Evolutionary conservation across 2,888 invertebrate species (phyloP), one percentile per base, ranked within the genome.

Genomic region (Diaperis boleti): DNA sequence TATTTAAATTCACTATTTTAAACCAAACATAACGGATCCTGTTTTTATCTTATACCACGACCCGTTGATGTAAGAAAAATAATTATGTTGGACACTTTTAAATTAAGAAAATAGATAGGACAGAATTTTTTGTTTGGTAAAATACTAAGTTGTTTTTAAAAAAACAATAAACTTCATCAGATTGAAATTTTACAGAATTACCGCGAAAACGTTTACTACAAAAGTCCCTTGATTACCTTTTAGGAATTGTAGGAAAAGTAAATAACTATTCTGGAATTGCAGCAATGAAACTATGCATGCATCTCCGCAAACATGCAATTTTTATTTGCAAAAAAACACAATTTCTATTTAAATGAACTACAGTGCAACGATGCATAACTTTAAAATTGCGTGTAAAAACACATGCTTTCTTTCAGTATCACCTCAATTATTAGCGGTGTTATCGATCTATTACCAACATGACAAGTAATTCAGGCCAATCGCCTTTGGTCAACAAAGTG

Each of bases 381-480:
- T 49, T 41, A 35, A 7, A 41, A 15, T 33, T 33, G 47, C 17
- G 10, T 45, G 37, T 33, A 52, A 42, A 56, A 56, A 65, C 65
- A 63, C 13, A 17, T 13, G 18, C 17, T 20, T 37, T 50, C 47
- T 47, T 17, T 33, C 13, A 60, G 61, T 59, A 66, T 59, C 64
- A 59, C 64, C 63, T 67, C 68, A 70, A 72, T 73, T 74, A 74
- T 52, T 37, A 52, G 72, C 70, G 71, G 70, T 69, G 68, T 62
- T 57, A 55, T 52, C 64, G 67, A 73, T 73, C 69, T 71, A 69
- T 72, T 50, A 69, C 67, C 59, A 61, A 68, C 59, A 61, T 68
- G 67, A 66, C 68, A 66, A 64, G 68, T 66, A 67, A 73, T 67
- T 73, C 73, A 66, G 68, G 67, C 68, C 68, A 73, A 73, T 74